A percentile compares a stretch with the other conserved stretches of the same genome.
phyloP scores from a whole-genome alignment of 2,113 vertebrate genomes.

The Tympanuchus pallidicinctus region DNA sequence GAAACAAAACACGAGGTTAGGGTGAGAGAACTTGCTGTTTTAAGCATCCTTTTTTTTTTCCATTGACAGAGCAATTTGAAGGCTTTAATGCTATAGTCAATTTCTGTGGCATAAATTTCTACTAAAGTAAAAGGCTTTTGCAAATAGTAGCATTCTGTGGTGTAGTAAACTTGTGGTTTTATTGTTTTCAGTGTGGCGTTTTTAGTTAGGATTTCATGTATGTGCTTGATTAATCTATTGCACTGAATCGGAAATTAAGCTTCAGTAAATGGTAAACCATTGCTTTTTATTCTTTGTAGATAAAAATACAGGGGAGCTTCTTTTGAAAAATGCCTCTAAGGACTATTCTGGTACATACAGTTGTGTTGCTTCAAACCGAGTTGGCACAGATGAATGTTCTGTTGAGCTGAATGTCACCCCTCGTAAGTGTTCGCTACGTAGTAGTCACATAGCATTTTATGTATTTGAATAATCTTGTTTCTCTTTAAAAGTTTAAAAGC shows the following conservation, averaged over 20 bases:
- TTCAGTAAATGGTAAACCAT: not conserved
- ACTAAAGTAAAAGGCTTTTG: not conserved
- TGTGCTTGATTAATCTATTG: not conserved
- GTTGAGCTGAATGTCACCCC: slow-evolving; percentile 85
- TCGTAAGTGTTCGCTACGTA: slow-evolving; percentile 82
- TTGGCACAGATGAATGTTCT: slow-evolving; percentile 88
- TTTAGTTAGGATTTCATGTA: not conserved
- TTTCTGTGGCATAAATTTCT: not conserved
- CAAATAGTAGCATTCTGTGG: not conserved
- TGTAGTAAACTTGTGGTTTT: not conserved
- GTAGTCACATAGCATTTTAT: not conserved
- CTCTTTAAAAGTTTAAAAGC: not conserved
- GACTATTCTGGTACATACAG: slow-evolving; percentile 86
- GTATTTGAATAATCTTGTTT: not conserved
- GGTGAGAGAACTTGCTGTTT: not conserved
- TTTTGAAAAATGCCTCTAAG: slow-evolving; percentile 87
- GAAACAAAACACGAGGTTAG: not conserved
- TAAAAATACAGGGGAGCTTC: slow-evolving; percentile 80
- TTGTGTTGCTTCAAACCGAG: slow-evolving; percentile 85
- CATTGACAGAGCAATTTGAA: not conserved
- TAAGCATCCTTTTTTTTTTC: not conserved
- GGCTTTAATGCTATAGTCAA: not conserved
- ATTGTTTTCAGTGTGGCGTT: fast-evolving
- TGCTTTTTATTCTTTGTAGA: slow-evolving; percentile 76
- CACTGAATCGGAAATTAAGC: not conserved